phyloP scores from a whole-genome alignment of 2,797 vertebrate genomes.

The Catostomus latipinnis region DNA sequence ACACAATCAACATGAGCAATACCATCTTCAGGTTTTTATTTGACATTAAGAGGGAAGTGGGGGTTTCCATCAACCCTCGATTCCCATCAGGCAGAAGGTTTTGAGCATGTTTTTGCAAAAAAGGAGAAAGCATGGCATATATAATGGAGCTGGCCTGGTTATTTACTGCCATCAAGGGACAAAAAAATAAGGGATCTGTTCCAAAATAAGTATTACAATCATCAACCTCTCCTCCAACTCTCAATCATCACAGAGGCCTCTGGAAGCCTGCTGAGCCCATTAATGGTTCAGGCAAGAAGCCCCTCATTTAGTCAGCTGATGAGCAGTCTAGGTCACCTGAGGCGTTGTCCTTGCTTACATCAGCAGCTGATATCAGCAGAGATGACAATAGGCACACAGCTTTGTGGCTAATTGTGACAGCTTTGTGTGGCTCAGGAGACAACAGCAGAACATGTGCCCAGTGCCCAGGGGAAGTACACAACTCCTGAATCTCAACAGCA shows the following conservation, averaged over 20 bases:
- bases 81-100: constrained; percentile 52
- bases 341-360: constrained; percentile 65
- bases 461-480: constrained; percentile 50
- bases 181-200: constrained; percentile 41
- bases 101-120: constrained; percentile 16
- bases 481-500: constrained; percentile 40
- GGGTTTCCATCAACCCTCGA: constrained; percentile 44
- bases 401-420: constrained; percentile 57
- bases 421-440: constrained; percentile 48
- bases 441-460: constrained; percentile 21
- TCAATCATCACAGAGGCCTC: constrained; percentile 61
- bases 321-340: constrained; percentile 66
- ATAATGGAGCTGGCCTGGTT: constrained; percentile 33
- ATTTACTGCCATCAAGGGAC: constrained; percentile 44
- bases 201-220: constrained; percentile 60
- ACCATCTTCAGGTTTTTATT: constrained; percentile 59
- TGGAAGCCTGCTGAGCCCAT: constrained; percentile 67
- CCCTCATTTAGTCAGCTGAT: constrained; percentile 62
- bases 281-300: constrained; percentile 63
- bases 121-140: constrained; percentile 17
- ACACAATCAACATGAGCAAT: constrained; percentile 57
- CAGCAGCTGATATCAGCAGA: constrained; percentile 66
- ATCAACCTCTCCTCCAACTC: constrained; percentile 51
- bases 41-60: constrained; percentile 50
- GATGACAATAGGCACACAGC: constrained; percentile 59